A percentile compares a stretch with the other conserved stretches of the same genome.
phyloP scores from a whole-genome alignment of 2,797 vertebrate genomes.

The Ambastaia sidthimunki region DNA sequence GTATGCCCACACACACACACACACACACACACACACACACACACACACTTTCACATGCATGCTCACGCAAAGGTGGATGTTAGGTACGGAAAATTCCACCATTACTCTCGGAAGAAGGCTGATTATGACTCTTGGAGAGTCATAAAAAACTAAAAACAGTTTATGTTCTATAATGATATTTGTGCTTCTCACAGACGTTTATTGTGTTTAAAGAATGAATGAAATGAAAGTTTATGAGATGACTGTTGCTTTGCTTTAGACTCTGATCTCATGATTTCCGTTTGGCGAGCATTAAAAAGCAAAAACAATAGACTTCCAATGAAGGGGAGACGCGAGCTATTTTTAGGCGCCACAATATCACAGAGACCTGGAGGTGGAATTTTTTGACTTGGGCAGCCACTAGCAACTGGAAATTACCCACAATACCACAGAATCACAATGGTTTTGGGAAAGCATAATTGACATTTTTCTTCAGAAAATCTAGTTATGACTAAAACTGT shows the following conservation, averaged over 20 bases:
- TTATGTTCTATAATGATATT: too few species aligned
- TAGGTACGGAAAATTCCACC: slow-evolving; percentile 33
- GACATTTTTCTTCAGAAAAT: neutral
- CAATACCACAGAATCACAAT: neutral
- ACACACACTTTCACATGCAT: slow-evolving; percentile 15
- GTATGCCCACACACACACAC: slow-evolving; percentile 14
- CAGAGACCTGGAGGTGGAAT: neutral
- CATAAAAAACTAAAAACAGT: too few species aligned
- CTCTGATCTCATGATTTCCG: too few species aligned
- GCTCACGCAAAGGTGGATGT: slow-evolving; percentile 18
- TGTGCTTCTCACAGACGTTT: too few species aligned
- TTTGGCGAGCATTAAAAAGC: too few species aligned
- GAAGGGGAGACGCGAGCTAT: neutral
- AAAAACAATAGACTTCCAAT: neutral
- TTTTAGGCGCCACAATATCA: neutral
- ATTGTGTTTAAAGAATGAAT: too few species aligned
- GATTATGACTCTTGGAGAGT: slow-evolving; percentile 15
- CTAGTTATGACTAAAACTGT: neutral
- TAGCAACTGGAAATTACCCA: neutral
- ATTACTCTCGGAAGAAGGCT: neutral
- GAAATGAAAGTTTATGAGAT: too few species aligned
- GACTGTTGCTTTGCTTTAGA: too few species aligned
- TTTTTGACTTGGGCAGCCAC: neutral
- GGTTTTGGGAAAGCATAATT: neutral
- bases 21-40: neutral